Conservation (phyloP, 2,888 invertebrate genomes). For the Marasmarcha lunaedactyla region DNA sequence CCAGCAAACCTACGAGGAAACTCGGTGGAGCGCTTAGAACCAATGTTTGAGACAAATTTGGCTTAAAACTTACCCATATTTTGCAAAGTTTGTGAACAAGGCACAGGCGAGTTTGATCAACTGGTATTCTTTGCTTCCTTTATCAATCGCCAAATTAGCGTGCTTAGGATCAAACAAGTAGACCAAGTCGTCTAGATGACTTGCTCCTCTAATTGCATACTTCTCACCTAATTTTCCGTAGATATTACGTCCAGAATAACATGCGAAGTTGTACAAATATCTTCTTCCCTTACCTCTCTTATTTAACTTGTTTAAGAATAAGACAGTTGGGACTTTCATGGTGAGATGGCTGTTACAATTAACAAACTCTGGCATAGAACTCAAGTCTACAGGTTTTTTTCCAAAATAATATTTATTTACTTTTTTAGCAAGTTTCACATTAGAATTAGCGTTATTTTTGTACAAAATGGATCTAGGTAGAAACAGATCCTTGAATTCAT, state of each 20-base stretch:
- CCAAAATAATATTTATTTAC: constrained; percentile 31
- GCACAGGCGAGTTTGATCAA: constrained; percentile 30
- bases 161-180: constrained; percentile 33
- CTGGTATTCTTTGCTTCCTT: constrained; percentile 24
- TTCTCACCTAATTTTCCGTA: constrained; percentile 22
- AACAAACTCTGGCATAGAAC: constrained; percentile 23
- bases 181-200: constrained; percentile 39
- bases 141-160: constrained; percentile 24
- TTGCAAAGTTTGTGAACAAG: constrained; percentile 41
- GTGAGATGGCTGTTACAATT: constrained; percentile 19
- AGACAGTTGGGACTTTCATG: constrained; percentile 22
- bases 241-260: constrained; percentile 30
- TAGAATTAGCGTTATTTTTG: constrained; percentile 17
- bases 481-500: constrained; percentile 25
- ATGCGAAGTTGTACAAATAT: constrained; percentile 31
- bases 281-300: constrained; percentile 15
- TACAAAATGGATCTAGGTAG: constrained; percentile 28
- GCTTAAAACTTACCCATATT: constrained; percentile 40
- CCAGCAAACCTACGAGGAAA: too few species aligned
- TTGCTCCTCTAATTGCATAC: constrained; percentile 27
- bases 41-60: too few species aligned
- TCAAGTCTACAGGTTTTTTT: constrained; percentile 17
- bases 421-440: constrained; percentile 24
- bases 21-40: too few species aligned
- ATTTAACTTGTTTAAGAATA: constrained; percentile 18